A percentile compares a stretch with the other conserved stretches of the same genome.
Evolutionary conservation across 2,888 invertebrate genomes (phyloP).

Genomic region (Sinotaia quadrata): DNA sequence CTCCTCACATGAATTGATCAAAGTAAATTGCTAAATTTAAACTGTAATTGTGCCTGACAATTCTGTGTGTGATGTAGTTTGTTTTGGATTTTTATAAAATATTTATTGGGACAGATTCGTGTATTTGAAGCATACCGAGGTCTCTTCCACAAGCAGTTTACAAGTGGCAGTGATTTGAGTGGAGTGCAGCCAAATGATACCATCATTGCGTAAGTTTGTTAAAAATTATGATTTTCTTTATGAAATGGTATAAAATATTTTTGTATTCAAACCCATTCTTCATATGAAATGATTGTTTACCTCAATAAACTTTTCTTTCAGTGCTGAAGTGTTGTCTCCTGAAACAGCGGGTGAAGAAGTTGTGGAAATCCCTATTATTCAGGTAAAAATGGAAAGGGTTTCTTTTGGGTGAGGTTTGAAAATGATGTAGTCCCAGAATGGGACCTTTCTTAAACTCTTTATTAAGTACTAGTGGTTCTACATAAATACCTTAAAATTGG

Average conservation of each 20-base stretch:
- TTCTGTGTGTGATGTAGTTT: too few species aligned
- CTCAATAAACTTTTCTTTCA: slow-evolving; percentile 42
- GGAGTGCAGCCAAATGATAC: slow-evolving; percentile 61
- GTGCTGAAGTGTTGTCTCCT: slow-evolving; percentile 70
- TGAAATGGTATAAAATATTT: background rate
- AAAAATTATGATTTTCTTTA: background rate
- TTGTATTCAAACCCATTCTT: background rate
- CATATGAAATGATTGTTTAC: background rate
- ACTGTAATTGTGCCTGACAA: too few species aligned
- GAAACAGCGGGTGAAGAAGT: slow-evolving; percentile 70
- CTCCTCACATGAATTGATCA: too few species aligned
- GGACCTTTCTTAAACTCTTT: too few species aligned
- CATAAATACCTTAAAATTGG: too few species aligned
- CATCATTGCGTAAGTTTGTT: slow-evolving; percentile 68
- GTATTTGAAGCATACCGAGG: slow-evolving; percentile 68
- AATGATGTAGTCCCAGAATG: too few species aligned
- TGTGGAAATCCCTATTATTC: slow-evolving; percentile 68
- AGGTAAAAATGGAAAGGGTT: too few species aligned
- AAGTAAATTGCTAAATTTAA: too few species aligned
- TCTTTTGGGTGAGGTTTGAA: too few species aligned
- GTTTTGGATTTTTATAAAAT: background rate
- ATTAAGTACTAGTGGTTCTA: too few species aligned
- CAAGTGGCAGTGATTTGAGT: slow-evolving; percentile 52
- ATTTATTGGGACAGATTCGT: slow-evolving; percentile 53
- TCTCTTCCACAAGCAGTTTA: slow-evolving; percentile 62